Evolutionary conservation across 2,888 invertebrate genomes (phyloP).

Genomic region (Autographa pulchrina): DNA sequence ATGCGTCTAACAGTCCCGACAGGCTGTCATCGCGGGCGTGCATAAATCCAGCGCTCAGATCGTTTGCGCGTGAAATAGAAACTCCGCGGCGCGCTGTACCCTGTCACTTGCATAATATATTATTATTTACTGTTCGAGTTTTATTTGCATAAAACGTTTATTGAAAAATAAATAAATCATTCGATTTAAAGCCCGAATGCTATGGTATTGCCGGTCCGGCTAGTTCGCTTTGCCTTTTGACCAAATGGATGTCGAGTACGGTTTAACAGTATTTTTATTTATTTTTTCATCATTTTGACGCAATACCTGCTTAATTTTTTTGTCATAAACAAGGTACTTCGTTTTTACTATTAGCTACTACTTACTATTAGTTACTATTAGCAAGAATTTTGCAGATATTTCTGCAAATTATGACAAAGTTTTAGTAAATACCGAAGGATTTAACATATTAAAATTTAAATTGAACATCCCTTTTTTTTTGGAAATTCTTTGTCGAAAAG

Average conservation of each 20-base stretch:
- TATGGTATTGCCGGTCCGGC: neutral
- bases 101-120: constrained; percentile 67
- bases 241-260: neutral
- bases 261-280: neutral
- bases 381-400: no score
- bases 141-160: constrained; percentile 34
- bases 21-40: constrained; percentile 55
- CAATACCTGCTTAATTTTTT: no score
- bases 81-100: constrained; percentile 56
- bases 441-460: no score
- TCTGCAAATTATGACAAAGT: no score
- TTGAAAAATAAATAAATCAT: constrained; percentile 18
- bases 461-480: no score
- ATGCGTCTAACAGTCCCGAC: constrained; percentile 51
- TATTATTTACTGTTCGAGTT: constrained; percentile 46
- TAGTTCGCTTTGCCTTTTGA: neutral
- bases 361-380: no score
- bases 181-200: neutral
- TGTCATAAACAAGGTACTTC: no score
- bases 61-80: constrained; percentile 83
- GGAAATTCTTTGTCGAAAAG: no score
- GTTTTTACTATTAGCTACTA: no score
- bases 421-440: no score
- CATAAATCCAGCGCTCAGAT: constrained; percentile 72
- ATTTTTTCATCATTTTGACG: neutral